Conservation (phyloP, 2,797 vertebrate species). For the Mus caroli region DNA sequence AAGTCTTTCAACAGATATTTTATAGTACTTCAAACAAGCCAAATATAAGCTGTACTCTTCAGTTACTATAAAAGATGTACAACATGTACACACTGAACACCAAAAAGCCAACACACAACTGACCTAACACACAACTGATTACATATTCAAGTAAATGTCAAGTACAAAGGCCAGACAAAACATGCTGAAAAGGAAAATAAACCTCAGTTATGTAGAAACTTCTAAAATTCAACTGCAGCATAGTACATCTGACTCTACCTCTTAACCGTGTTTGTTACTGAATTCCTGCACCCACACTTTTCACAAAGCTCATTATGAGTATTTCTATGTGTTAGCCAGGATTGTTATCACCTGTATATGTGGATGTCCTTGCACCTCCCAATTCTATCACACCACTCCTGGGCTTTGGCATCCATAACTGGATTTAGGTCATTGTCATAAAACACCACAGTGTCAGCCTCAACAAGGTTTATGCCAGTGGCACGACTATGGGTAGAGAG, state of each 20-base stretch:
- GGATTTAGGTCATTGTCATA: conserved; percentile 96
- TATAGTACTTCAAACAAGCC: neutral
- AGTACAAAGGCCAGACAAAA: neutral
- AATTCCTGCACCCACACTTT: neutral
- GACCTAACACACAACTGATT: rapidly evolving
- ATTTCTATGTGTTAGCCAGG: neutral
- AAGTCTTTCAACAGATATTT: neutral
- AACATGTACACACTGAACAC: neutral
- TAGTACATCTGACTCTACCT: neutral
- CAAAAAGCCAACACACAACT: neutral
- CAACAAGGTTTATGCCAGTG: conserved; percentile 91
- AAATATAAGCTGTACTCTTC: neutral
- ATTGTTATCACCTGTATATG: conserved; percentile 92
- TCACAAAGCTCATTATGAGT: neutral
- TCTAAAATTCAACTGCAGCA: neutral
- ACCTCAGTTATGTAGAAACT: neutral
- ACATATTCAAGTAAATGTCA: neutral
- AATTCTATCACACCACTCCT: conserved; percentile 95
- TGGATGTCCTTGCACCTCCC: conserved; percentile 95
- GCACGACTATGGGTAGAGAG: conserved; percentile 94
- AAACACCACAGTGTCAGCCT: conserved; percentile 95
- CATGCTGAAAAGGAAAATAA: neutral
- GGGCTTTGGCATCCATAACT: conserved; percentile 94
- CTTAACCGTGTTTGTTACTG: neutral
- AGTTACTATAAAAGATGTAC: neutral